Base-by-base conservation (phyloP, 1,140 invertebrate genomes). In the Augochlora pura region DNA sequence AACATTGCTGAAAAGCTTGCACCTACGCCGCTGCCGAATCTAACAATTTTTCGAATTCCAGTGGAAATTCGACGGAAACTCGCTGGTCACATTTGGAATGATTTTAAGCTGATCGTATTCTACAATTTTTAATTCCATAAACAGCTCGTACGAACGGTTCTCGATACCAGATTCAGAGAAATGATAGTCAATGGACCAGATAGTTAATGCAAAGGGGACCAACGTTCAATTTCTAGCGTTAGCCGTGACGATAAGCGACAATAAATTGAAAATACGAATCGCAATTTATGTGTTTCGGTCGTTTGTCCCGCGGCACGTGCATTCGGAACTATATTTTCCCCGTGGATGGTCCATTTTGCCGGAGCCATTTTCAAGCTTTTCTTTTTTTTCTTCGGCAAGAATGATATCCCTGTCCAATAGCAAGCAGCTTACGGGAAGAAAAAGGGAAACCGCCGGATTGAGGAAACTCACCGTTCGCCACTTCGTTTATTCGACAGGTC, bases 401-500 rank as follows among this genome's bases (percentile, higher is more conserved):
- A 71, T 23, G 57, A 39, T 63, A 72, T 32, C 25, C 49, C 42
- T 60, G 60, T 52, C 66, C 42, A 14, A 52, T 39, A 42, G 46
- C 69, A 82, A 68, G 64, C 68, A 82, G 63, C 46, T 77, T 77
- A 82, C 49, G 39, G 0, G 14, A 49, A 54, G 39, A 46, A 70
- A 42, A 72, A 46, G 57, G 60, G 42, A 60, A 77, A 81, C 54
- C 46, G 46, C 46, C 32, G 54, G 54, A 77, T 77, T 69, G 65
- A 66, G 57, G 77, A 82, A 82, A 71, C 54, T 67, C 27, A 59
- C 32, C 57, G 42, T 32, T 62, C 46, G 46, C 65, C 62, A 38
- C 46, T 71, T 70, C 69, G 46, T 83, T 82, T 59, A 77, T 83
- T 82, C 66, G 69, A 62, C 46, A 82, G 73, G 69, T 42, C 49